A percentile compares a stretch with the other conserved stretches of the same genome.
Evolutionary conservation across 2,113 vertebrate species (phyloP).

Genomic region (Onychostruthus taczanowskii): DNA sequence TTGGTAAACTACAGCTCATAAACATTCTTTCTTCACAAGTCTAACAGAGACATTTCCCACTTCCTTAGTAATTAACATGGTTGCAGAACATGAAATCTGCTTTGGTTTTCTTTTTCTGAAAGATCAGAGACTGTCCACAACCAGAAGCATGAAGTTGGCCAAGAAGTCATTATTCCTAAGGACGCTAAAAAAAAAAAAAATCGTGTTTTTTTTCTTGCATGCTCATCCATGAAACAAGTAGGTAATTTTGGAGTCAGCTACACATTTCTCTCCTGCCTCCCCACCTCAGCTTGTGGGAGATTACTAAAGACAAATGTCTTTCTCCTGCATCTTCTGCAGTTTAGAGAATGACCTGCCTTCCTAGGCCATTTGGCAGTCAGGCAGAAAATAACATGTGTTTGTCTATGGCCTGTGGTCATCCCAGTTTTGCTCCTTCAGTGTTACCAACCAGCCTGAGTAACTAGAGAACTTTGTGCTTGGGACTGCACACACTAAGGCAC

Average conservation of each 20-base stretch:
- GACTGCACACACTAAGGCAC: background rate
- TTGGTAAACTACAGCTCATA: background rate
- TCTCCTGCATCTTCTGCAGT: background rate
- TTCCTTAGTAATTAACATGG: background rate
- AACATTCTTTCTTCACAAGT: background rate
- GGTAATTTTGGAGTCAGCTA: background rate
- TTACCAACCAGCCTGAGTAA: background rate
- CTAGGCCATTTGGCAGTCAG: background rate
- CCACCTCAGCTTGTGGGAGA: fast-evolving
- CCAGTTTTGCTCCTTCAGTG: background rate
- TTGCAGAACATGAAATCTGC: fast-evolving
- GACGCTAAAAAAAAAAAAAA: background rate
- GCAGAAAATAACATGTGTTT: background rate
- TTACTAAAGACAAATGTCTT: background rate
- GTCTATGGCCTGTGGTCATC: background rate
- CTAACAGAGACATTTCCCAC: background rate
- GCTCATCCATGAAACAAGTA: background rate
- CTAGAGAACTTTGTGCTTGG: background rate
- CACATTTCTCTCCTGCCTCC: background rate
- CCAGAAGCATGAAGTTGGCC: background rate
- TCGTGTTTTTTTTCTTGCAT: background rate
- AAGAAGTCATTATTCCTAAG: background rate
- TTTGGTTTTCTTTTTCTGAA: background rate
- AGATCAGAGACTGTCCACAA: background rate
- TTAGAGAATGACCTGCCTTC: background rate